Evolutionary conservation across 2,888 invertebrate species (phyloP).

Genomic region (Scaptomyza flava): DNA sequence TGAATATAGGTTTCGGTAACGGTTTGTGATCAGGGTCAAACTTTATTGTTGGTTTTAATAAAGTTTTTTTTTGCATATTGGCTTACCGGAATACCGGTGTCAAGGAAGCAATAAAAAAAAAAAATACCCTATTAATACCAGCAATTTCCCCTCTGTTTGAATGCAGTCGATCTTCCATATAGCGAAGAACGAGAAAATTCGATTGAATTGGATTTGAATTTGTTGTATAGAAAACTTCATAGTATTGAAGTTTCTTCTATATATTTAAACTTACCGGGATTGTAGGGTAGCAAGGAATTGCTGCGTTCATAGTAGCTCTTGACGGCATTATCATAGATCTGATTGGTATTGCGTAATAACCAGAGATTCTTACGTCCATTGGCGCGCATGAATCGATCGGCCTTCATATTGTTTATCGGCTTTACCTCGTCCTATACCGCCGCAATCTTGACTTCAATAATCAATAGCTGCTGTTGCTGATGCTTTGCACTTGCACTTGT

Average conservation of each 20-base stretch:
- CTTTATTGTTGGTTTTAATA: neutral
- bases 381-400: constrained; percentile 48
- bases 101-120: too few relatives aligned
- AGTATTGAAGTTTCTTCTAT: too few relatives aligned
- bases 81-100: neutral
- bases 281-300: constrained; percentile 26
- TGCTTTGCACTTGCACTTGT: constrained; percentile 1
- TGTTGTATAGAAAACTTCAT: too few relatives aligned
- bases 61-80: neutral
- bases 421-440: constrained; percentile 20
- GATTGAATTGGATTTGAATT: too few relatives aligned
- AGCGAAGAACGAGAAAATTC: too few relatives aligned
- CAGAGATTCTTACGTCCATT: constrained; percentile 59
- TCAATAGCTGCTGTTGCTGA: neutral
- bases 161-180: too few relatives aligned
- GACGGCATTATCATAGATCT: constrained; percentile 55
- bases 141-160: too few relatives aligned
- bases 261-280: constrained; percentile 33
- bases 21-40: neutral
- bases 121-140: too few relatives aligned
- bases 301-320: constrained; percentile 43
- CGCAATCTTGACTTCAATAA: neutral
- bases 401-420: constrained; percentile 46
- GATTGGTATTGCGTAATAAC: constrained; percentile 60
- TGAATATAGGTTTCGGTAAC: neutral